phyloP scores from a whole-genome alignment of 2,797 vertebrate species.

The Garrulus glandarius region DNA sequence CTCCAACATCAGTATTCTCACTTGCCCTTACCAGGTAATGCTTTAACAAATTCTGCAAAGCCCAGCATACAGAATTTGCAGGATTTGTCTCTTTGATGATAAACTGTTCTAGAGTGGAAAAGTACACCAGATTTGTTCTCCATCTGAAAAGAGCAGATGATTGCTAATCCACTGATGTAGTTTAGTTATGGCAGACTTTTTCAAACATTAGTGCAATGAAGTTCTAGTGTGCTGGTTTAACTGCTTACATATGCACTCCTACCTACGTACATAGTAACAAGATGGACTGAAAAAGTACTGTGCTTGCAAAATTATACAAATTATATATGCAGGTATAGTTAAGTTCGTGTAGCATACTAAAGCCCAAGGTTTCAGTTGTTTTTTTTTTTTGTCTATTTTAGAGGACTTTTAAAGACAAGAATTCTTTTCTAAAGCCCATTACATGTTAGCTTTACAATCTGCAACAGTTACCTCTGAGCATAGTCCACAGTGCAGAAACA shows the following conservation, averaged over 20 bases:
- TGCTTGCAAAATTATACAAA: neutral
- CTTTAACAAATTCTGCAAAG: neutral
- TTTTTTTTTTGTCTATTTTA: neutral
- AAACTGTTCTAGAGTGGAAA: neutral
- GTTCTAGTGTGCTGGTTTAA: neutral
- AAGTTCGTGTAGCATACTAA: neutral
- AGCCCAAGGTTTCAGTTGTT: neutral
- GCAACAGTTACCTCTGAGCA: neutral
- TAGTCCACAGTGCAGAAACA: neutral
- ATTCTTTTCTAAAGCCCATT: neutral
- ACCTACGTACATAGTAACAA: neutral
- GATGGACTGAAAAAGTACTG: neutral
- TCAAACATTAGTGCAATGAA: neutral
- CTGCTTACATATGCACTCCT: neutral
- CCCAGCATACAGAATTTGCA: neutral
- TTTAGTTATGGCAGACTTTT: neutral
- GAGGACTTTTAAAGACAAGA: neutral
- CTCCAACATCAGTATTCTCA: neutral
- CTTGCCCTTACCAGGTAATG: neutral
- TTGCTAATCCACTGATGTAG: neutral
- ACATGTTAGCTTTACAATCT: neutral
- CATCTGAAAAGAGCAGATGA: neutral
- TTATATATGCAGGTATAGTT: neutral
- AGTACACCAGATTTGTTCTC: neutral
- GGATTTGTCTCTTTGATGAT: neutral